Conservation (phyloP, 2,888 invertebrate species). For the Conomelus anceps region DNA sequence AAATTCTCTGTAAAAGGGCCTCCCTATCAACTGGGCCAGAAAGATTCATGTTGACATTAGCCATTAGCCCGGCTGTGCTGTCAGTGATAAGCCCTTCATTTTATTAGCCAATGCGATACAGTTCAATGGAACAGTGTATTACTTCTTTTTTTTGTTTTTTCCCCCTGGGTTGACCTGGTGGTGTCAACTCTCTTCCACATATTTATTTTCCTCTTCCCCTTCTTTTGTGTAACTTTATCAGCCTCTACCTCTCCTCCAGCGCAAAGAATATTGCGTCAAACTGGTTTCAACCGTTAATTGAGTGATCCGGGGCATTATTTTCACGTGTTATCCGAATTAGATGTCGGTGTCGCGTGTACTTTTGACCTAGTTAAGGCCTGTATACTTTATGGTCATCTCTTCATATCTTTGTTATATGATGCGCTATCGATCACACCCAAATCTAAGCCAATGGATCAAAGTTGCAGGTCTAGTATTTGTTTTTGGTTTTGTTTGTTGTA, state of each 20-base stretch:
- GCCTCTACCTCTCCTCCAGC: not conserved
- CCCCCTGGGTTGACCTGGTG: not conserved
- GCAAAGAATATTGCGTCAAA: not conserved
- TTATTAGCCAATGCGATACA: not conserved
- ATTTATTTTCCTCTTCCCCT: not conserved
- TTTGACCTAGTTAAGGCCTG: not conserved
- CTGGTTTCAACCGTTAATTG: constrained; percentile 13
- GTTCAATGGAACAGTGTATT: not conserved
- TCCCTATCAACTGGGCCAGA: too few relatives aligned
- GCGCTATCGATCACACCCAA: not conserved
- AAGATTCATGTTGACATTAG: not conserved
- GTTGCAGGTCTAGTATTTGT: too few relatives aligned
- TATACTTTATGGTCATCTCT: not conserved
- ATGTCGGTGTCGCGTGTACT: not conserved
- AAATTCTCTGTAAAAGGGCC: not conserved
- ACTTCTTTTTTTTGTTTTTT: not conserved
- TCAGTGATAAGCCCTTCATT: not conserved
- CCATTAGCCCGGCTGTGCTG: not conserved
- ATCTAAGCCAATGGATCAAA: too few relatives aligned
- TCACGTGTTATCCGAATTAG: constrained; percentile 1
- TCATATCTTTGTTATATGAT: not conserved
- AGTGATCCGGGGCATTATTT: not conserved
- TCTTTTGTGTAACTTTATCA: not conserved
- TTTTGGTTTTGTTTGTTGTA: too few relatives aligned
- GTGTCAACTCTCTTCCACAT: not conserved